These are phyloP conservation scores for Heteromyza rotundicornis DNA, from an alignment of 2,888 invertebrate genomes.

Conservation along the genomic window DNA sequence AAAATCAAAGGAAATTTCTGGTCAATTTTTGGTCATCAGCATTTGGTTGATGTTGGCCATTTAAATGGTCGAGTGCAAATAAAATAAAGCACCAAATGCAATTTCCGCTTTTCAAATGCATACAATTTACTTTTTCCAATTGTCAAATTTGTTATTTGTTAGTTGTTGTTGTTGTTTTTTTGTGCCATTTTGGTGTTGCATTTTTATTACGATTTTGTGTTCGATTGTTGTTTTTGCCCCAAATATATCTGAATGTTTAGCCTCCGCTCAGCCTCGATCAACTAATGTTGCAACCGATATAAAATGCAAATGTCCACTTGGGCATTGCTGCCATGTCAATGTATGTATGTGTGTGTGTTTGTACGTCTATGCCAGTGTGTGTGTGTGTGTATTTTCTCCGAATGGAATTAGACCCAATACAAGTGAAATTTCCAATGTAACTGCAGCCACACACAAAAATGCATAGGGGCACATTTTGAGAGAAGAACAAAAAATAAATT, in stretches of 20 bases:
- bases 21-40: neutral
- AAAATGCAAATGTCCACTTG: slow-evolving; percentile 1
- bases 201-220: too few species aligned
- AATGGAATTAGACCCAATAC: neutral
- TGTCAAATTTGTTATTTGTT: neutral
- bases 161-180: neutral
- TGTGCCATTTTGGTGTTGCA: too few species aligned
- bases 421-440: too few species aligned
- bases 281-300: neutral
- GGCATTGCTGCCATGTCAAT: neutral
- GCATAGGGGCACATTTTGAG: too few species aligned
- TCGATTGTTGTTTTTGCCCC: neutral
- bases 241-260: neutral
- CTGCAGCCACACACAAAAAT: too few species aligned
- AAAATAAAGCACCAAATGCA: slow-evolving; percentile 26
- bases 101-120: slow-evolving; percentile 21
- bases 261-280: neutral
- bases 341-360: neutral
- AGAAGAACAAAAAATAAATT: slow-evolving; percentile 21
- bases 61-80: slow-evolving; percentile 24
- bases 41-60: slow-evolving; percentile 9
- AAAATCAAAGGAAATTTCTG: neutral
- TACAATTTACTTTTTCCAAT: neutral
- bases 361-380: neutral
- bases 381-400: neutral